A percentile compares a stretch with the other conserved stretches of the same genome.
Evolutionary conservation across 2,888 invertebrate genomes (phyloP).

Genomic region (Quadroppia sp.): DNA sequence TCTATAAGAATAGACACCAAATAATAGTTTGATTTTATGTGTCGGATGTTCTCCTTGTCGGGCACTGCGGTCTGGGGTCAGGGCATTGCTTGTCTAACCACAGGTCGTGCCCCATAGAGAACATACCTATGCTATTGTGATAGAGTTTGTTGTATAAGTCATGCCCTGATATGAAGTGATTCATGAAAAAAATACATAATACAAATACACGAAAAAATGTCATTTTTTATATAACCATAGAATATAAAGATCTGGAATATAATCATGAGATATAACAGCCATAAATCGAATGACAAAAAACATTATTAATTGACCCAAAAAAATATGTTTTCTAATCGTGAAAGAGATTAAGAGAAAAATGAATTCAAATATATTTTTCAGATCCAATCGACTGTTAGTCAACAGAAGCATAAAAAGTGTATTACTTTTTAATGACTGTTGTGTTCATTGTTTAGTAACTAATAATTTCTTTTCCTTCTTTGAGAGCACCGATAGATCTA

Average conservation of each 20-base stretch:
- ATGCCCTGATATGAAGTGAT: neutral
- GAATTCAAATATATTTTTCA: too few species aligned
- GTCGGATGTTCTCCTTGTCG: constrained; percentile 12
- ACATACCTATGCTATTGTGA: neutral
- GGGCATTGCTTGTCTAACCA: neutral
- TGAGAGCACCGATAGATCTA: neutral
- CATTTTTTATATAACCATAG: neutral
- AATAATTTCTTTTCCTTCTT: too few species aligned
- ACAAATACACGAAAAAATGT: constrained; percentile 4
- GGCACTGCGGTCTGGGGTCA: neutral
- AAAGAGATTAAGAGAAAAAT: too few species aligned
- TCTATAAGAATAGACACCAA: neutral
- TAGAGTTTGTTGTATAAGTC: neutral
- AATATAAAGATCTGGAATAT: neutral
- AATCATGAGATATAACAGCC: neutral
- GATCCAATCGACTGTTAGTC: neutral
- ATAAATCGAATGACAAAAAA: neutral
- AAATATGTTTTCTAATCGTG: too few species aligned
- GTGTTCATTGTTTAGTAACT: too few species aligned
- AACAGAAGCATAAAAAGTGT: neutral
- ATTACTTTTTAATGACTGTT: too few species aligned
- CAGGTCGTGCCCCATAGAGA: constrained; percentile 16
- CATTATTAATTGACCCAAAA: constrained; percentile 5
- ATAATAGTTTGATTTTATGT: neutral
- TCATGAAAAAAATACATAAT: neutral